Conservation (phyloP, 2,113 vertebrate genomes). For the Sylvia atricapilla region DNA sequence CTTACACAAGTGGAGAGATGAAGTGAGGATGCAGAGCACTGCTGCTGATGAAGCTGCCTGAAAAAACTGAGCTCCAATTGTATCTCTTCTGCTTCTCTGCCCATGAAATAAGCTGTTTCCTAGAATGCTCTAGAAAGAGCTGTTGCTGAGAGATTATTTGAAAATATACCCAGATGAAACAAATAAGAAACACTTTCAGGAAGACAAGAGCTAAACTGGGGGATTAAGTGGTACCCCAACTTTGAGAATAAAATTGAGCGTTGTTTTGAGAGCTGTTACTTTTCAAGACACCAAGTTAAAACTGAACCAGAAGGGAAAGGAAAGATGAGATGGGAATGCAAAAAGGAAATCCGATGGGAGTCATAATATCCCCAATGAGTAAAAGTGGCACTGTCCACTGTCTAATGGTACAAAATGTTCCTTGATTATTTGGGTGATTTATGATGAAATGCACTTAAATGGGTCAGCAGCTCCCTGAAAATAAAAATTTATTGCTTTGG, state of each 20-base stretch:
- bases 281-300: not conserved
- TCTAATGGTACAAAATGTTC: not conserved
- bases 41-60: not conserved
- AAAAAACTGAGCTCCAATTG: not conserved
- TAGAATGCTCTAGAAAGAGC: not conserved
- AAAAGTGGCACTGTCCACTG: not conserved
- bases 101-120: not conserved
- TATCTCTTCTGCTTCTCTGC: not conserved
- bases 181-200: not conserved
- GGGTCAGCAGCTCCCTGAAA: not conserved
- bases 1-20: accelerated
- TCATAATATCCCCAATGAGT: not conserved
- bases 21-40: not conserved
- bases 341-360: not conserved
- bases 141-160: not conserved
- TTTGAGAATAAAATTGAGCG: not conserved
- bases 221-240: not conserved
- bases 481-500: not conserved
- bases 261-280: not conserved
- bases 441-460: not conserved
- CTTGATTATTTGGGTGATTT: not conserved
- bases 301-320: not conserved
- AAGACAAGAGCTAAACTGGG: not conserved
- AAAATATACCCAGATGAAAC: not conserved
- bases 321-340: not conserved